Conservation (phyloP, 1,140 invertebrate genomes). For the Micrasema minimum region DNA sequence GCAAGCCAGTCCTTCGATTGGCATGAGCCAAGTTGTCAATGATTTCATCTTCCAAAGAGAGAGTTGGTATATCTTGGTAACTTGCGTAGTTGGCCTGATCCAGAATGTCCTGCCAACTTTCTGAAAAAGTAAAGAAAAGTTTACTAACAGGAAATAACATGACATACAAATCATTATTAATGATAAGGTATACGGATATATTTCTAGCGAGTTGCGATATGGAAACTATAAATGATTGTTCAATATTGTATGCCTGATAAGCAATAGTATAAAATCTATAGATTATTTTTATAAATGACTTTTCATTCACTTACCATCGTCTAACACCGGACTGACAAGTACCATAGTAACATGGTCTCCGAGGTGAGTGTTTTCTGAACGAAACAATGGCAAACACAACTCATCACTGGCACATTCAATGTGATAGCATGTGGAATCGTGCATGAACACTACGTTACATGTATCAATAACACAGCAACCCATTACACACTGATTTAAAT, state of each 20-base stretch:
- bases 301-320: slow-evolving; percentile 59
- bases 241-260: too few species aligned
- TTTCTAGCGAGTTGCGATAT: too few species aligned
- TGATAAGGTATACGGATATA: too few species aligned
- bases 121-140: slow-evolving; percentile 53
- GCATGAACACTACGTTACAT: slow-evolving; percentile 85
- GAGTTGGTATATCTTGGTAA: slow-evolving; percentile 59
- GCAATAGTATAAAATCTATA: too few species aligned
- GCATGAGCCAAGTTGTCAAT: slow-evolving; percentile 58
- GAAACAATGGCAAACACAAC: slow-evolving; percentile 74
- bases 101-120: slow-evolving; percentile 65
- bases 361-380: slow-evolving; percentile 66
- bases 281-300: too few species aligned
- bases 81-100: slow-evolving; percentile 61
- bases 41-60: slow-evolving; percentile 61
- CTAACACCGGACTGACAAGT: slow-evolving; percentile 74
- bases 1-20: slow-evolving; percentile 56
- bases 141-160: too few species aligned
- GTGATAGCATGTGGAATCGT: slow-evolving; percentile 80
- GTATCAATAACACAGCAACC: slow-evolving; percentile 74
- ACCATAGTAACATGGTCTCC: slow-evolving; percentile 77
- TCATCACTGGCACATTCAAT: slow-evolving; percentile 77
- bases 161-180: too few species aligned
- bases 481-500: slow-evolving; percentile 74
- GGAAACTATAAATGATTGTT: too few species aligned